Evolutionary conservation across 2,113 vertebrate genomes (phyloP), one percentile per base, ranked within the genome.

Genomic region (Cathartes aura): DNA sequence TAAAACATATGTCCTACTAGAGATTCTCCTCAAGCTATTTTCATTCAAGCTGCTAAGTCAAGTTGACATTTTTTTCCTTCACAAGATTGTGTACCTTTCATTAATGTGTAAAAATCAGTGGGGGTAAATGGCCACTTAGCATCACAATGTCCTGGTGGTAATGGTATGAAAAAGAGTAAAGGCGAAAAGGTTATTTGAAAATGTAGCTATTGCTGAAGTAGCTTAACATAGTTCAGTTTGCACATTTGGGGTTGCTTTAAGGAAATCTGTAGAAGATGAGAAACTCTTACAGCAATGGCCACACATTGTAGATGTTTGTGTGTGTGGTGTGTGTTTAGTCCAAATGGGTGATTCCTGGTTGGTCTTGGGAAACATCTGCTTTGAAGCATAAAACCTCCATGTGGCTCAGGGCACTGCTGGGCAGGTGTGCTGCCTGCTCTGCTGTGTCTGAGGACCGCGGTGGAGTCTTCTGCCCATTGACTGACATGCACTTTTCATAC

Each of bases 381-480:
- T 34, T 62, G n/a, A 55, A 90, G 43, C 7, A 13, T 23, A 14
- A 45, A 48, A 53, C 63, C 17, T 68, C 5, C 1, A 0, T 3
- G 29, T 55, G n/a, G 32, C 48, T 64, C 19, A 3, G 62, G 36
- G 12, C 27, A 8, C 1, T 2, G 45, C 60, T 52, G 81, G 45
- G 9, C 42, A 17, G 62, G 17, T 18, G 42, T 45, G 45, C 71
- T 75, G 42, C 19, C 52, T 6, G 23, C 32, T 53, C 43, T 6
- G 42, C 59, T 23, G 7, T 15, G 20, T 23, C 30, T 34, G 64
- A 47, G 52, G 38, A 6, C 26, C 0, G 0, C 0, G 40, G 12
- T 29, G n/a, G 59, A 12, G 18, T 9, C 21, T 40, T 45, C 80
- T 53, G 59, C 50, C 55, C 3, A 0, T 7, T n/a, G 64, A 8